Evolutionary conservation across 2,888 invertebrate genomes (phyloP).

Genomic region (Ditula angustiorana): DNA sequence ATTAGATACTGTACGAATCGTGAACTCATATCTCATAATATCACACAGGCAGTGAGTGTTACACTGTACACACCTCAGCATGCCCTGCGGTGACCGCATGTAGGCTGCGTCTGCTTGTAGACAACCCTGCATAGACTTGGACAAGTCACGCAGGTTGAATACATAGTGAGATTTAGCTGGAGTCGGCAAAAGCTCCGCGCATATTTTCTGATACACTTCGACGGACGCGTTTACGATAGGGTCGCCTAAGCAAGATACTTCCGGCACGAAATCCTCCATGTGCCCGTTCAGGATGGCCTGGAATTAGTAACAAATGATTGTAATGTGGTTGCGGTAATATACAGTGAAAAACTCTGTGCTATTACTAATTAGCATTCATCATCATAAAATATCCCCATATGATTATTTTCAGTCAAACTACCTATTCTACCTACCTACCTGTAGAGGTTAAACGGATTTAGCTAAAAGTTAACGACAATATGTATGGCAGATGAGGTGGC

Average conservation of each 20-base stretch:
- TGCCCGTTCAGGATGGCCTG: conserved; percentile 91
- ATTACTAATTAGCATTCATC: too few species aligned
- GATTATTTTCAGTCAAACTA: too few species aligned
- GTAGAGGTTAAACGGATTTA: too few species aligned
- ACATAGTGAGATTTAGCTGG: conserved; percentile 97
- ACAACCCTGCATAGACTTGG: conserved; percentile 96
- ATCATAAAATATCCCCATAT: too few species aligned
- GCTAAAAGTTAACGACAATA: too few species aligned
- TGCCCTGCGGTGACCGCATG: conserved; percentile 88
- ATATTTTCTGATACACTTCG: conserved; percentile 92
- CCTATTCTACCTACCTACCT: too few species aligned
- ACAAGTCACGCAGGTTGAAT: conserved; percentile 95
- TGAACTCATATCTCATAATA: too few species aligned
- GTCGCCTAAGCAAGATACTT: conserved; percentile 88
- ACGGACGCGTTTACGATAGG: conserved; percentile 93
- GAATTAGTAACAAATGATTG: background rate
- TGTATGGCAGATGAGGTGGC: too few species aligned
- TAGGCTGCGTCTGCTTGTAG: conserved; percentile 91
- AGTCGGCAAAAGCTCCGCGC: conserved; percentile 93
- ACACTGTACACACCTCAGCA: conserved; percentile 84
- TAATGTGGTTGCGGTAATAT: too few species aligned
- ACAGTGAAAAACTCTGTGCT: too few species aligned
- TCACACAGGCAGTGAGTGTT: too few species aligned
- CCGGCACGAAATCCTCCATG: conserved; percentile 90
- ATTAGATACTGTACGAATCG: too few species aligned